Percentiles rank a stretch among this genome's conserved stretches.
Conservation (phyloP, 2,888 invertebrate genomes). For the Seira sanloemensis region DNA sequence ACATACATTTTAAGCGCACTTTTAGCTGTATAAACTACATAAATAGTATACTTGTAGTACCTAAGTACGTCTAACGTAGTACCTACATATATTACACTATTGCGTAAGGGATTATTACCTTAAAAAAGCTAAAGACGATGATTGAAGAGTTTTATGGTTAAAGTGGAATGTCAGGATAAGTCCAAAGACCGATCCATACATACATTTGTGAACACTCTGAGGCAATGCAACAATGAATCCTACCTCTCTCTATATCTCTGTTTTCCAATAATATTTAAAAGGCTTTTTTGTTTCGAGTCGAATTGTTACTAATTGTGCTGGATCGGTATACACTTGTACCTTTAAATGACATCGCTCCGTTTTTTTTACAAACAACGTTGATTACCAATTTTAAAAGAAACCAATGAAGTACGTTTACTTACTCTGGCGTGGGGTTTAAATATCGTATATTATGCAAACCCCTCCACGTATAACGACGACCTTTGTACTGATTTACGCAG, state of each 20-base stretch:
- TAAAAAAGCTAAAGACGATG: no score
- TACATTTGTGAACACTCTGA: no score
- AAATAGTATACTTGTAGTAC: neutral
- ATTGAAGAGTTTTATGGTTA: no score
- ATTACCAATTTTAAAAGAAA: constrained; percentile 58
- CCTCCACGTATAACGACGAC: constrained; percentile 38
- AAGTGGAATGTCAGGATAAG: no score
- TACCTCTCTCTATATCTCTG: neutral
- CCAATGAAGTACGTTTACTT: constrained; percentile 46
- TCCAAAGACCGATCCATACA: no score
- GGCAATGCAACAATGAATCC: neutral
- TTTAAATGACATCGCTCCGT: constrained; percentile 28
- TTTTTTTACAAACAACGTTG: constrained; percentile 26
- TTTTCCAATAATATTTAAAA: constrained; percentile 15
- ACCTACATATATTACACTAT: no score
- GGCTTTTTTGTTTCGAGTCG: neutral
- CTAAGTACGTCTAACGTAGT: neutral
- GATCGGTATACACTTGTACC: constrained; percentile 32
- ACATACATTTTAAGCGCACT: constrained; percentile 34
- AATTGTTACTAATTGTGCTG: neutral
- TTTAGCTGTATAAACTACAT: constrained; percentile 34
- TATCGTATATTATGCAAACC: neutral
- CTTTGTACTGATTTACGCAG: constrained; percentile 50
- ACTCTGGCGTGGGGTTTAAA: neutral
- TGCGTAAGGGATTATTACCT: no score